Evolutionary conservation across 2,113 vertebrate genomes (phyloP).

Genomic region (Hippopotamus amphibius): DNA sequence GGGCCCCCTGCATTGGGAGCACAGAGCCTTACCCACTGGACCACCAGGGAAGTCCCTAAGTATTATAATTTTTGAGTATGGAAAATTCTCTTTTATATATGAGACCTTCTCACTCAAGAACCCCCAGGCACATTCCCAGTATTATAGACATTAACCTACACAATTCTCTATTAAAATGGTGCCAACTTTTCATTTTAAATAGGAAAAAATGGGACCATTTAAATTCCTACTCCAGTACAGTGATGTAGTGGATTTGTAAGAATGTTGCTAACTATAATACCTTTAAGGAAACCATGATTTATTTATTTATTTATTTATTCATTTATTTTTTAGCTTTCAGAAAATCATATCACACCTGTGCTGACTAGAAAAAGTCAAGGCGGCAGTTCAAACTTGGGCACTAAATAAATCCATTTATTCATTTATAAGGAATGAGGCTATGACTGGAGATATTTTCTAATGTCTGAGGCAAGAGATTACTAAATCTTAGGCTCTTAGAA

Average conservation of each 20-base stretch:
- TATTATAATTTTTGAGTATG: not conserved
- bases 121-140: not conserved
- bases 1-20: too few species aligned
- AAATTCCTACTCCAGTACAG: not conserved
- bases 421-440: not conserved
- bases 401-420: not conserved
- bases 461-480: not conserved
- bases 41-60: too few species aligned
- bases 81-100: slow-evolving; percentile 18
- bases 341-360: not conserved
- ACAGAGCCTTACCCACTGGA: too few species aligned
- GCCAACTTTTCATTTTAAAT: slow-evolving; percentile 39
- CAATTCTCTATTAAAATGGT: not conserved
- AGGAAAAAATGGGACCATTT: not conserved
- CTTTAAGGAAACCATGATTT: not conserved
- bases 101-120: not conserved
- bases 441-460: not conserved
- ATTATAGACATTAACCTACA: not conserved
- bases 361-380: not conserved
- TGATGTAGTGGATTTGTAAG: not conserved
- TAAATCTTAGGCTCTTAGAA: not conserved
- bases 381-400: not conserved
- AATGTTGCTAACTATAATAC: not conserved
- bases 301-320: not conserved
- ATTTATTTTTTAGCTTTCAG: not conserved